phyloP scores from a whole-genome alignment of 1,140 invertebrate species.

The Vanessa tameamea region DNA sequence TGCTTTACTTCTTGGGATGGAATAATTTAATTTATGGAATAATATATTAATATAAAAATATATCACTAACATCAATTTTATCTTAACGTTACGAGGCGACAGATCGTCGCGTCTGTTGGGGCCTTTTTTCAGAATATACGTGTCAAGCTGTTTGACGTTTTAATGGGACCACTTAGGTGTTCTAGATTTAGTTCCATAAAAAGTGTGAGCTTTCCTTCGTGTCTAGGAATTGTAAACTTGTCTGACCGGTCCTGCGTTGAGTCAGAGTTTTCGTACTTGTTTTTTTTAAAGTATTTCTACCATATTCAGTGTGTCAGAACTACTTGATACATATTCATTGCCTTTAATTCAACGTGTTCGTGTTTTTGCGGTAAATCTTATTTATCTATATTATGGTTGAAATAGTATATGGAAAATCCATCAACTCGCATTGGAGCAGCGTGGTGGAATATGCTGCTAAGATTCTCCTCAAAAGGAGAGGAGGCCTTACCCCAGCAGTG shows the following conservation, averaged over 20 bases:
- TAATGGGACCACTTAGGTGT: slow-evolving; percentile 24
- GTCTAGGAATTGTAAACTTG: slow-evolving; percentile 30
- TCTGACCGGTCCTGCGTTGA: slow-evolving; percentile 26
- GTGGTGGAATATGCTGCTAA: too few relatives aligned
- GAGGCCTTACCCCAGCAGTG: too few relatives aligned
- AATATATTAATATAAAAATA: not conserved
- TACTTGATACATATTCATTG: slow-evolving; percentile 28
- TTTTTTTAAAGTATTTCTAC: slow-evolving; percentile 10
- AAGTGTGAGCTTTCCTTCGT: slow-evolving; percentile 27
- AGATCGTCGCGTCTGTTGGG: not conserved
- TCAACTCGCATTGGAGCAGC: too few relatives aligned
- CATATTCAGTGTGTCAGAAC: slow-evolving; percentile 13
- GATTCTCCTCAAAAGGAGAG: too few relatives aligned
- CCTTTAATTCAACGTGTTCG: slow-evolving; percentile 22
- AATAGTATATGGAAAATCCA: not conserved
- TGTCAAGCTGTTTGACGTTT: slow-evolving; percentile 22
- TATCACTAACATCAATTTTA: not conserved
- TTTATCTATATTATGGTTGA: not conserved
- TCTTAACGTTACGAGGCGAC: not conserved
- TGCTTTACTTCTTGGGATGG: too few relatives aligned
- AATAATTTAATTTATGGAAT: too few relatives aligned
- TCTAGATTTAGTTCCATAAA: slow-evolving; percentile 33
- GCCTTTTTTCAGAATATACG: slow-evolving; percentile 1
- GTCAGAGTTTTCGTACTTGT: slow-evolving; percentile 23
- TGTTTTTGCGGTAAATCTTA: not conserved